Base-by-base conservation (phyloP, 2,888 invertebrate genomes). In the Campoletis raptor region DNA sequence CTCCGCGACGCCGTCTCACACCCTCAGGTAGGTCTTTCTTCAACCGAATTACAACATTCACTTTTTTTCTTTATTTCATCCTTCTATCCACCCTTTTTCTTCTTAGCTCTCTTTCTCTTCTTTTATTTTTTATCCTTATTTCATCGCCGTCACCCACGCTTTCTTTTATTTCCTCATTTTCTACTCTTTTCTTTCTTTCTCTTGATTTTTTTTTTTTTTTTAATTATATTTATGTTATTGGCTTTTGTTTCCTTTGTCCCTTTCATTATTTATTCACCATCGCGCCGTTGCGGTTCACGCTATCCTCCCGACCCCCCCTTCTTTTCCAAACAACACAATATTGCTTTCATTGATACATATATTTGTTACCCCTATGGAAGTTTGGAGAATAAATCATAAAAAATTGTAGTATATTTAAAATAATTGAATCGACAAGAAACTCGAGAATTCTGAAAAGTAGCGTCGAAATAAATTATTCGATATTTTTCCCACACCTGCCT, bases 21-120 rank as follows among this genome's bases (percentile, higher is more conserved):
- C 92, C 92, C 91, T 92, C 92, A 94, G 94, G 94, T 94, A 94
- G 92, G 94, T 94, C 89, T 91, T 81, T 83, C 12, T 37, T 52
- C 52, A 87, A 54, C 61, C 81, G 83, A 48, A 69, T 42, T 77
- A 36, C 40, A 80, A 78, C 82, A 57, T 86, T 89, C 77, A 83
- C 64, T 87, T 73, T 78, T 24, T 54, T 76, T 64, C 67, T 66
- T 83, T 85, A 78, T 42, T 76, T 77, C 76, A 83, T 80, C 76
- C 21, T 91, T 91, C 90, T 64, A 12, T 64, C 48, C 36, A 2
- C 6, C 12, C 24, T 61, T 45, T 24, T 76, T 67, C 45, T 45
- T 54, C 61, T n/a, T 18, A 2, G 74, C 78, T 36, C 48, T 24
- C 77, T 54, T 72, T 74, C 64, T 36, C 10, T 37, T 45, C 37